Conservation (phyloP, 2,888 invertebrate species). For the Drosophila siamana region DNA sequence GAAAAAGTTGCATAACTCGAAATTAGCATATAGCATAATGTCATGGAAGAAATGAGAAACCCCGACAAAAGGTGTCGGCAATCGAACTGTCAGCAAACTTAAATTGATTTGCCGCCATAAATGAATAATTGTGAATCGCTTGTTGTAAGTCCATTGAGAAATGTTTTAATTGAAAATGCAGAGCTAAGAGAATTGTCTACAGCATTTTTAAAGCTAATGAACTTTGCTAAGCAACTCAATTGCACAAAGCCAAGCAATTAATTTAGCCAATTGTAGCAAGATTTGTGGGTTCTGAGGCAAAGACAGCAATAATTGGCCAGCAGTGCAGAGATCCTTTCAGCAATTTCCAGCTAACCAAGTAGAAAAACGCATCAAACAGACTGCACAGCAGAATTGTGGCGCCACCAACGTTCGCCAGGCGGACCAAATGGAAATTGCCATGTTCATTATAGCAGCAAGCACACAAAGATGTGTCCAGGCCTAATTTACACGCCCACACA, state of each 20-base stretch:
- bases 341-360: conserved; percentile 22
- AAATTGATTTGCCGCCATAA: background rate
- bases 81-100: background rate
- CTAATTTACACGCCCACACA: conserved; percentile 67
- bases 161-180: too few relatives aligned
- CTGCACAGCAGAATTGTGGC: conserved; percentile 28
- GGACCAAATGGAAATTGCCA: conserved; percentile 39
- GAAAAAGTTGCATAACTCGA: conserved; percentile 9
- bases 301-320: too few relatives aligned
- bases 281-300: too few relatives aligned
- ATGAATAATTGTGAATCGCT: too few relatives aligned
- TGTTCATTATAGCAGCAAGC: conserved; percentile 62
- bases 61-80: background rate
- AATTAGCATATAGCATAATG: conserved; percentile 5
- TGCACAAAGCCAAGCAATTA: background rate
- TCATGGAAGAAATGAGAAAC: too few relatives aligned
- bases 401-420: conserved; percentile 22
- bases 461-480: conserved; percentile 30
- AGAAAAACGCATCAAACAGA: conserved; percentile 23
- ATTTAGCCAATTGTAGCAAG: too few relatives aligned
- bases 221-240: too few relatives aligned
- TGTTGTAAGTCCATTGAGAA: too few relatives aligned
- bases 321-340: background rate
- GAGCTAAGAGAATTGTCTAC: too few relatives aligned
- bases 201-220: background rate